These are phyloP conservation scores for Podiceps cristatus DNA, from an alignment of 2,113 vertebrate species.

Conservation along the genomic window DNA sequence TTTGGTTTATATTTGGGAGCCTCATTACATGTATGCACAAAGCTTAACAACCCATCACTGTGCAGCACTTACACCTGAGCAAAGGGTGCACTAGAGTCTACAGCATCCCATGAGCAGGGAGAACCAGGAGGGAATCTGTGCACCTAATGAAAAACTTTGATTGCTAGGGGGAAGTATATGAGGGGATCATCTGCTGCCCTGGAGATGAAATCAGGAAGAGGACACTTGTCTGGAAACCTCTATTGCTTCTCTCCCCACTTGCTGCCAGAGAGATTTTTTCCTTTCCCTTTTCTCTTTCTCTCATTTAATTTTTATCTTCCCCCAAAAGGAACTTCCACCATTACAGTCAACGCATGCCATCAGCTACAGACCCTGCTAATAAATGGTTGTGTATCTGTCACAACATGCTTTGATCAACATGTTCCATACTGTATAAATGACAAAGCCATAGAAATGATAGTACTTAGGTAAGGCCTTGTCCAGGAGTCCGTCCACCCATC, in stretches of 20 bases:
- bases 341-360: neutral
- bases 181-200: neutral
- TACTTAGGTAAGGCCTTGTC: neutral
- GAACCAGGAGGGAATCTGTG: neutral
- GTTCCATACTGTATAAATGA: neutral
- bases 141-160: neutral
- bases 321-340: neutral
- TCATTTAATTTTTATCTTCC: neutral
- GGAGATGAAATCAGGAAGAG: neutral
- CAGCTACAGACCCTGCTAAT: neutral
- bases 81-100: neutral
- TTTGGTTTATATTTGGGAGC: neutral
- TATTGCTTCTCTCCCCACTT: neutral
- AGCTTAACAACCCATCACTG: neutral
- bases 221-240: neutral
- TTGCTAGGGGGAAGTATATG: neutral
- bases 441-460: neutral
- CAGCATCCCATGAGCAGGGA: neutral
- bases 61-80: neutral
- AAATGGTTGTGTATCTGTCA: neutral
- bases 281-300: neutral
- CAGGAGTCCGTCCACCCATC: fast-evolving
- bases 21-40: fast-evolving
- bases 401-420: neutral
- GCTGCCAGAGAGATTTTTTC: neutral